Conservation (phyloP, 2,113 vertebrate species). For the Syngnathoides biaculeatus region DNA sequence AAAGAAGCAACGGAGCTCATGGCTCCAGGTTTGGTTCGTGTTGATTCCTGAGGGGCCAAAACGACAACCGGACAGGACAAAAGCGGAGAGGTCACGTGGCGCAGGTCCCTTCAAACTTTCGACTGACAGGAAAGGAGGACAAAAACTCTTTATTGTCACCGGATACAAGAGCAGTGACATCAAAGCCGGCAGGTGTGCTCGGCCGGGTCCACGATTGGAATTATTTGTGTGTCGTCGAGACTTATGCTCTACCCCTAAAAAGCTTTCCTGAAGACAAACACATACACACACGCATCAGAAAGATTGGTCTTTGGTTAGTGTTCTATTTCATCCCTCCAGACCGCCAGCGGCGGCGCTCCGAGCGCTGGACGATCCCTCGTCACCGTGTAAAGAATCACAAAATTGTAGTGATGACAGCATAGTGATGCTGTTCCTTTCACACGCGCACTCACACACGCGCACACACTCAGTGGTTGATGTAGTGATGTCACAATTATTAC, state of each 20-base stretch:
- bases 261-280: constrained; percentile 1
- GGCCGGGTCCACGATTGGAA: constrained; percentile 17
- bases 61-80: constrained; percentile 40
- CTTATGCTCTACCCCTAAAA: background rate
- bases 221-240: constrained; percentile 1
- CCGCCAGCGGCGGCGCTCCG: too few species aligned
- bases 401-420: constrained; percentile 54
- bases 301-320: constrained; percentile 70
- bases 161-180: background rate
- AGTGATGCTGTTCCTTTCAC: background rate
- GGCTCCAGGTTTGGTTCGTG: constrained; percentile 11
- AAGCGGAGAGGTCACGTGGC: constrained; percentile 52
- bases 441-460: background rate
- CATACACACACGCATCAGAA: background rate
- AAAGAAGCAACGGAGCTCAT: background rate
- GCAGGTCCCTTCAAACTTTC: constrained; percentile 43
- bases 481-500: constrained; percentile 30
- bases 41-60: constrained; percentile 64
- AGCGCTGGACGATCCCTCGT: background rate
- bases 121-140: background rate
- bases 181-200: constrained; percentile 39
- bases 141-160: background rate
- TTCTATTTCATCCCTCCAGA: constrained; percentile 13
- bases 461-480: constrained; percentile 34
- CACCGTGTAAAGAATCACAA: constrained; percentile 15